A percentile compares a stretch with the other conserved stretches of the same genome.
Evolutionary conservation across 2,797 vertebrate species (phyloP).

Genomic region (Orientallactaga sibirica): DNA sequence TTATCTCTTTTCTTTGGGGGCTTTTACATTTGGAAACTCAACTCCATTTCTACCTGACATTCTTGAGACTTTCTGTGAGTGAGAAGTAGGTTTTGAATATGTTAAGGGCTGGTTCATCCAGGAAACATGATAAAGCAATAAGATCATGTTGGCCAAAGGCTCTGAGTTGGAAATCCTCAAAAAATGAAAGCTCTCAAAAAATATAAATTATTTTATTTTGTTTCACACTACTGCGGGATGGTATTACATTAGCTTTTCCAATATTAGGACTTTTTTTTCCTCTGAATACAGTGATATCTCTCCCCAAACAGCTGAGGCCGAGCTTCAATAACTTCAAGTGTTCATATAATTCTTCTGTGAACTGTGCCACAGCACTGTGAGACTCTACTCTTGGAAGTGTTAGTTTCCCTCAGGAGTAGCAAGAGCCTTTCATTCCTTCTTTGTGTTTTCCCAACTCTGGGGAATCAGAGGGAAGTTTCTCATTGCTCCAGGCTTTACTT

Average conservation of each 20-base stretch:
- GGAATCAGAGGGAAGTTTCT: slow-evolving; percentile 33
- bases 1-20: neutral
- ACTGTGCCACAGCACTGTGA: neutral
- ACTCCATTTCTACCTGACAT: slow-evolving; percentile 43
- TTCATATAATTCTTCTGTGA: neutral
- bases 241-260: neutral
- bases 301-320: neutral
- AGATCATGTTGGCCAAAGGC: neutral
- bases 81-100: slow-evolving; percentile 3
- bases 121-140: slow-evolving; percentile 1
- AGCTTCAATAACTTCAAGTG: slow-evolving; percentile 29
- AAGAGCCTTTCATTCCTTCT: slow-evolving; percentile 38
- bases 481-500: neutral
- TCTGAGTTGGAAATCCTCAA: slow-evolving; percentile 7
- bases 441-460: neutral
- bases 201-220: neutral
- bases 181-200: slow-evolving; percentile 16
- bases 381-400: slow-evolving; percentile 37
- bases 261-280: neutral
- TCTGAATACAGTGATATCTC: neutral
- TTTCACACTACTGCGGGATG: neutral
- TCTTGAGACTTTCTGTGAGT: slow-evolving; percentile 51
- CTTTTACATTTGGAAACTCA: neutral
- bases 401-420: neutral
- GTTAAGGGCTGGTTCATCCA: neutral